These are phyloP conservation scores for Spea hammondii DNA, from an alignment of 2,797 vertebrate species.

Conservation along the genomic window DNA sequence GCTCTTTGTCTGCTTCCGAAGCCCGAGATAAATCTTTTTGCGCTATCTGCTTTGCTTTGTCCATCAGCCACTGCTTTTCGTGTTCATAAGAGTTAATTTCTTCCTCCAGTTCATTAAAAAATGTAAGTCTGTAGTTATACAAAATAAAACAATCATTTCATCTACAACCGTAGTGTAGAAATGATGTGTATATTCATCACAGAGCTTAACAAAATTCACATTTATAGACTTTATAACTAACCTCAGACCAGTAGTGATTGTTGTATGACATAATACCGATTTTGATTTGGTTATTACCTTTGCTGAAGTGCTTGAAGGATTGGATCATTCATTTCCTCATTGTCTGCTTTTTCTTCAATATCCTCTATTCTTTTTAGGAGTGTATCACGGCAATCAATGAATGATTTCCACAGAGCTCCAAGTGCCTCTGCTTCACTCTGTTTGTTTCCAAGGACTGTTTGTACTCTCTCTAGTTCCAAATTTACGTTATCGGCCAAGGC, in stretches of 20 bases:
- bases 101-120: constrained; percentile 89
- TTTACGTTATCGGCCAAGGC: constrained; percentile 76
- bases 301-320: constrained; percentile 84
- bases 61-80: constrained; percentile 85
- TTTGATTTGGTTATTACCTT: constrained; percentile 69
- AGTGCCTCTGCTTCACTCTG: constrained; percentile 87
- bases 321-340: constrained; percentile 72
- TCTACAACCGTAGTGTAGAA: neutral
- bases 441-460: constrained; percentile 80
- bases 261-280: no score
- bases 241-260: no score
- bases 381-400: constrained; percentile 80
- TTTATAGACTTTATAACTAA: no score
- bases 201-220: no score
- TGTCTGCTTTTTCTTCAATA: constrained; percentile 76
- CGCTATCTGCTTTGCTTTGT: constrained; percentile 86
- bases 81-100: constrained; percentile 88
- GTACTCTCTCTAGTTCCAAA: constrained; percentile 71
- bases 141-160: neutral
- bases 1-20: constrained; percentile 76
- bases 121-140: constrained; percentile 74
- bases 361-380: constrained; percentile 81
- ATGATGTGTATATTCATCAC: neutral
- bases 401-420: constrained; percentile 74
- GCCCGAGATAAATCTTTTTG: constrained; percentile 81